These are phyloP conservation scores for Callipepla squamata DNA, from an alignment of 2,113 vertebrate genomes.

Conservation along the genomic window DNA sequence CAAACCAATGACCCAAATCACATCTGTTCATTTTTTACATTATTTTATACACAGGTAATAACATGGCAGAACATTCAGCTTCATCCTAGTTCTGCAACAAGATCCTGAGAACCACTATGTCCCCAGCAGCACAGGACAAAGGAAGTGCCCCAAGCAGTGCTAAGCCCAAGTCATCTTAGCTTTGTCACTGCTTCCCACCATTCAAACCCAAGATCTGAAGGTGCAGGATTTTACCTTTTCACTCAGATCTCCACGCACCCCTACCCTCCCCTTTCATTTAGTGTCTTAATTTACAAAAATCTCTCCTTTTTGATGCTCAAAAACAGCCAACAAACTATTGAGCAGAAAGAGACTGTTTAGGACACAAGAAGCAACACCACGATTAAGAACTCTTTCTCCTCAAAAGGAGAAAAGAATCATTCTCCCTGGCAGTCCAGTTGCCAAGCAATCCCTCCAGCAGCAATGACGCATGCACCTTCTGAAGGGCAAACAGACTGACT, in stretches of 20 bases:
- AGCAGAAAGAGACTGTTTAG: neutral
- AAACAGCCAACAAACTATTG: neutral
- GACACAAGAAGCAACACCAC: neutral
- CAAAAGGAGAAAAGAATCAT: neutral
- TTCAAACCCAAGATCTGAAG: neutral
- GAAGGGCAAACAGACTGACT: neutral
- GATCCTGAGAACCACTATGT: neutral
- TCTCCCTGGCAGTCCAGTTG: neutral
- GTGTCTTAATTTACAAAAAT: neutral
- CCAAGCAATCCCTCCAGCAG: constrained; percentile 6
- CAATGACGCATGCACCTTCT: neutral
- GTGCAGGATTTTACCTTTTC: neutral
- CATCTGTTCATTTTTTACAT: neutral
- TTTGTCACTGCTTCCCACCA: neutral
- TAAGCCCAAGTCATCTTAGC: neutral
- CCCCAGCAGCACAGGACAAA: neutral
- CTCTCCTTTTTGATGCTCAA: neutral
- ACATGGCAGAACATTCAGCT: neutral
- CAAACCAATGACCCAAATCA: neutral
- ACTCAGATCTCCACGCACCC: neutral
- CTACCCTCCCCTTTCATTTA: neutral
- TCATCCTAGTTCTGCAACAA: neutral
- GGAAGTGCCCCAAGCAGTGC: neutral
- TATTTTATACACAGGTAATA: neutral
- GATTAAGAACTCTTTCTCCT: neutral